phyloP scores from a whole-genome alignment of 2,113 vertebrate species.

The Lates calcarifer region DNA sequence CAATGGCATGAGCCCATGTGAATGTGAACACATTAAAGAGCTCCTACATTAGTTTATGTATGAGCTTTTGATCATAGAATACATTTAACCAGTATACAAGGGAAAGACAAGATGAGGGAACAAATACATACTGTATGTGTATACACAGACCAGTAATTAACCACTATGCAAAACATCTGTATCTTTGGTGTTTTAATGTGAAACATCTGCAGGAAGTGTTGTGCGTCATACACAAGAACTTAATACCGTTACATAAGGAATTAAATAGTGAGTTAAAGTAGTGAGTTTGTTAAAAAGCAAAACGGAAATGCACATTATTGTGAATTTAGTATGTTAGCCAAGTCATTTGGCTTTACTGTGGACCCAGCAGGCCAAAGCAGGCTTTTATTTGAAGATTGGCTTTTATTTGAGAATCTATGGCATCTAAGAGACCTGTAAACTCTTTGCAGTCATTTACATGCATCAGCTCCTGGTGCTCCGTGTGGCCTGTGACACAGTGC shows the following conservation, averaged over 20 bases:
- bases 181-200: not conserved
- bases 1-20: not conserved
- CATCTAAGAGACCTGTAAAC: constrained; percentile 4
- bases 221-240: not conserved
- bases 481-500: constrained; percentile 56
- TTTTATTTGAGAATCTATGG: constrained; percentile 28
- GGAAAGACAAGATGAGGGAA: not conserved
- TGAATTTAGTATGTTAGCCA: not conserved
- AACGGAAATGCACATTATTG: not conserved
- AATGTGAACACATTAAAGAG: too few species aligned
- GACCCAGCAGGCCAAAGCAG: constrained; percentile 11
- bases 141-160: not conserved
- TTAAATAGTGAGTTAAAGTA: not conserved
- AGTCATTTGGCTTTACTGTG: not conserved
- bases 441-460: constrained; percentile 55
- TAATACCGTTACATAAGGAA: too few species aligned
- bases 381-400: constrained; percentile 20
- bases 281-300: not conserved
- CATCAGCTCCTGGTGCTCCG: constrained; percentile 51
- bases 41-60: not conserved
- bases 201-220: not conserved
- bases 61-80: not conserved
- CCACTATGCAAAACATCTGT: not conserved
- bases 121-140: too few species aligned
- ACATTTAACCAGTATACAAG: not conserved